These are phyloP conservation scores for Thereva unica DNA, from an alignment of 2,888 invertebrate species.

Conservation along the genomic window DNA sequence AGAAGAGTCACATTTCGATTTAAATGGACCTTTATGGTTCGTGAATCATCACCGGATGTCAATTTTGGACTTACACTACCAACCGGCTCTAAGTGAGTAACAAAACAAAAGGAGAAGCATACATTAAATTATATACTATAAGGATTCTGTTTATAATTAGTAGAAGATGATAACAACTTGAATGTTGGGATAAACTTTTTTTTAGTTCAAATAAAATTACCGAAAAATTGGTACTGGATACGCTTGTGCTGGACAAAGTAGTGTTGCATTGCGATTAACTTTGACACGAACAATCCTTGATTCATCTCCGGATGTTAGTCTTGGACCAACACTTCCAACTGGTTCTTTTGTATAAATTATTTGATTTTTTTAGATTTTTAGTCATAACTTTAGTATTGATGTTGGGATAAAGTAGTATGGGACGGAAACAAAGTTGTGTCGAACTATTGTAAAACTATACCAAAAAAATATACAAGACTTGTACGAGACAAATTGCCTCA, in stretches of 20 bases:
- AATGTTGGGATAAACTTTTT: slow-evolving; percentile 27
- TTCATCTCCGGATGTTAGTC: slow-evolving; percentile 56
- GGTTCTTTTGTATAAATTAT: slow-evolving; percentile 56
- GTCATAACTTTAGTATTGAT: not conserved
- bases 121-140: slow-evolving; percentile 11
- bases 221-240: slow-evolving; percentile 63
- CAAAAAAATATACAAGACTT: too few relatives aligned
- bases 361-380: slow-evolving; percentile 1
- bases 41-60: slow-evolving; percentile 62
- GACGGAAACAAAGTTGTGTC: too few relatives aligned
- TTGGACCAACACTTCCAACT: slow-evolving; percentile 62
- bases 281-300: slow-evolving; percentile 46
- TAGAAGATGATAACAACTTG: not conserved
- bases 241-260: slow-evolving; percentile 72
- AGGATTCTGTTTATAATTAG: not conserved
- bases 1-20: slow-evolving; percentile 60
- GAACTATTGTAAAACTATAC: too few relatives aligned
- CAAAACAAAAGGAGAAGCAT: slow-evolving; percentile 22
- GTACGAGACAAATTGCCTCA: too few relatives aligned
- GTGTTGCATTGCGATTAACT: slow-evolving; percentile 57
- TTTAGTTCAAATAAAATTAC: slow-evolving; percentile 50
- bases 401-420: slow-evolving; percentile 5
- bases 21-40: slow-evolving; percentile 41
- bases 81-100: slow-evolving; percentile 57
- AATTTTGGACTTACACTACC: slow-evolving; percentile 65